Base-by-base conservation (phyloP, 1,140 invertebrate genomes). In the Stenopsyche tienmushanensis region DNA sequence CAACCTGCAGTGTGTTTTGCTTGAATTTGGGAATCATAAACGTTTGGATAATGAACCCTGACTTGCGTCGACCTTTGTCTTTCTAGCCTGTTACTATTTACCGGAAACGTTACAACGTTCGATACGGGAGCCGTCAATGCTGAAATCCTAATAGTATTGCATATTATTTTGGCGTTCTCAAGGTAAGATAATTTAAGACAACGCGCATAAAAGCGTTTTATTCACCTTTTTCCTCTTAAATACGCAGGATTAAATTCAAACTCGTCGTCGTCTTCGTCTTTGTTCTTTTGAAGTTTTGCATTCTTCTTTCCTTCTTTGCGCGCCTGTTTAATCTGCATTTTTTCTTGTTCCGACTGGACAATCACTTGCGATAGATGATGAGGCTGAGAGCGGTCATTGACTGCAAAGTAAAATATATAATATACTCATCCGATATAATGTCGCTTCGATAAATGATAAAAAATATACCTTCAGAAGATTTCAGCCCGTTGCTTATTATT, bases 251-350 rank as follows among this genome's bases (percentile, higher is more conserved):
- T 68, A 70, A 82, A 73, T 69, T 77, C 75, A 69, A 83, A 73
- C 18, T 81, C 76, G 39, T 84, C 83, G 9, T 85, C 83, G 1
- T 80, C 75, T 18, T 79, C 77, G 21, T 72, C 70, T 21, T 74
- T 75, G 65, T 81, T 85, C 25, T 81, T 80, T 50, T 78, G 81
- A 54, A 75, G 83, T 60, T 83, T 83, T 0, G 84, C 83, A 65
- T 86, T 89, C 71, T 89, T 91, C 73, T 95, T 97, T 73, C 96
- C 94, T 73, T 96, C 92, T 75, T 94, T 96, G 10, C 92, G 83
- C 7, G 92, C 84, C 76, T 90, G 84, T 75, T 97, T 97, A 24
- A 85, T 81, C 23, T 94, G 73, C 58, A 86, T 77, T 71, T 90
- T 93, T 73, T 98, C 94, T 71, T 90, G 84, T 73, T 90, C 90